Evolutionary conservation across 2,888 invertebrate species (phyloP).

Genomic region (Leptothorax acervorum): DNA sequence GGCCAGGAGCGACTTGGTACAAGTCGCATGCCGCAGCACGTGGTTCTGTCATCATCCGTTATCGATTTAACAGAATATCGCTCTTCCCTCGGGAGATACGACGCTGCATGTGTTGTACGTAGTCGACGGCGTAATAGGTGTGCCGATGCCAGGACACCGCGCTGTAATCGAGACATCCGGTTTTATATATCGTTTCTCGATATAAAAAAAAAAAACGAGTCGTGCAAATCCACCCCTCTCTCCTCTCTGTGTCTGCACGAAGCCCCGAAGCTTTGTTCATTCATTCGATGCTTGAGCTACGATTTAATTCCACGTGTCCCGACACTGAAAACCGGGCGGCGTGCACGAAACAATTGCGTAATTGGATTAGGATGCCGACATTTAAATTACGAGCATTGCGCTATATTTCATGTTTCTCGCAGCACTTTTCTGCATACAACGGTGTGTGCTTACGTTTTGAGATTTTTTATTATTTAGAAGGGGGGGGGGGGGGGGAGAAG

Average conservation of each 20-base stretch:
- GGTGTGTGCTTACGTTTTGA: not conserved
- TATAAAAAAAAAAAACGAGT: conserved; percentile 29
- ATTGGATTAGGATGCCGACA: conserved; percentile 18
- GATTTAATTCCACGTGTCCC: conserved; percentile 32
- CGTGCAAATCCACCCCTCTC: not conserved
- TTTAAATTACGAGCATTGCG: conserved; percentile 11
- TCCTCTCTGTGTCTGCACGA: not conserved
- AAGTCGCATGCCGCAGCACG: conserved; percentile 41
- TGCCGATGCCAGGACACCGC: conserved; percentile 15
- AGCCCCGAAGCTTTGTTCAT: conserved; percentile 29
- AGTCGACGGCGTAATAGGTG: conserved; percentile 38
- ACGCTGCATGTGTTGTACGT: conserved; percentile 15
- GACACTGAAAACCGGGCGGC: not conserved
- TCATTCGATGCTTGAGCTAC: conserved; percentile 29
- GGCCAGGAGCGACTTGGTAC: conserved; percentile 4
- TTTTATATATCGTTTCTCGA: conserved; percentile 53
- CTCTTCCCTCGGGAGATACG: conserved; percentile 39
- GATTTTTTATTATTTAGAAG: not conserved
- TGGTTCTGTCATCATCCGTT: conserved; percentile 61
- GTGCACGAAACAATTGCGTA: conserved; percentile 24
- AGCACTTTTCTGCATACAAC: not conserved
- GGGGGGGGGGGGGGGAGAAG: not conserved
- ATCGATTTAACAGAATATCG: conserved; percentile 72
- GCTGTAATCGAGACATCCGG: conserved; percentile 49
- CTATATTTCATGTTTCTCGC: not conserved